Evolutionary conservation across 2,113 vertebrate genomes (phyloP).

Genomic region (Carollia perspicillata): DNA sequence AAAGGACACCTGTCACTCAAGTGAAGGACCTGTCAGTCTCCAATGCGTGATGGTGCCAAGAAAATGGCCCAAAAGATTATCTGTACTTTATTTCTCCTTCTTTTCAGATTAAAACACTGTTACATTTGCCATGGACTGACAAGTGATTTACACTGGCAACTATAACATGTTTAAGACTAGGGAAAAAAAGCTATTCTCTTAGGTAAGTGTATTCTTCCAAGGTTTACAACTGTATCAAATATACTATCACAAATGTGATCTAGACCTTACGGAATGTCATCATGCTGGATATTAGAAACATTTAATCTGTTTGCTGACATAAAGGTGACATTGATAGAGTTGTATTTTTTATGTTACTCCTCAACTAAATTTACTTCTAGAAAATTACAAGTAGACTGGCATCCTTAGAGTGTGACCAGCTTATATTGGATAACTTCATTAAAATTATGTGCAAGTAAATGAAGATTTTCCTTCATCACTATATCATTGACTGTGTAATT

Average conservation of each 20-base stretch:
- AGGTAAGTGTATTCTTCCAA: slow-evolving; percentile 87
- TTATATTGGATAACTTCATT: background rate
- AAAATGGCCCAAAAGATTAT: slow-evolving; percentile 98
- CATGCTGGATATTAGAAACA: slow-evolving; percentile 83
- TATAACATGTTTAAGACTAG: slow-evolving; percentile 89
- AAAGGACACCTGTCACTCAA: slow-evolving; percentile 99
- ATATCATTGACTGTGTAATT: background rate
- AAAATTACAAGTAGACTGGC: background rate
- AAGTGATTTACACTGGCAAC: slow-evolving; percentile 97
- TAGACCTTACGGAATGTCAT: slow-evolving; percentile 86
- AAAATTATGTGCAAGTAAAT: rapidly evolving
- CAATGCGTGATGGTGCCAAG: slow-evolving; percentile 88
- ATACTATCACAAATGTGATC: slow-evolving; percentile 92
- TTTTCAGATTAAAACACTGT: slow-evolving; percentile 91
- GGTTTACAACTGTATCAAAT: slow-evolving; percentile 93
- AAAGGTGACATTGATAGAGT: slow-evolving; percentile 92
- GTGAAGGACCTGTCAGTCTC: slow-evolving; percentile 98
- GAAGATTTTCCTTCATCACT: rapidly evolving
- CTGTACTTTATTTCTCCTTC: slow-evolving; percentile 90
- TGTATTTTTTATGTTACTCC: slow-evolving; percentile 80
- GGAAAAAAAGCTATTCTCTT: slow-evolving; percentile 88
- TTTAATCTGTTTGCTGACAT: slow-evolving; percentile 87
- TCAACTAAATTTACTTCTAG: slow-evolving; percentile 59
- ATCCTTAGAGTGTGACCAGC: background rate
- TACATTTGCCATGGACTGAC: slow-evolving; percentile 93